Base-by-base conservation (phyloP, 2,797 vertebrate genomes). In the Mormyrus proboscirostris region DNA sequence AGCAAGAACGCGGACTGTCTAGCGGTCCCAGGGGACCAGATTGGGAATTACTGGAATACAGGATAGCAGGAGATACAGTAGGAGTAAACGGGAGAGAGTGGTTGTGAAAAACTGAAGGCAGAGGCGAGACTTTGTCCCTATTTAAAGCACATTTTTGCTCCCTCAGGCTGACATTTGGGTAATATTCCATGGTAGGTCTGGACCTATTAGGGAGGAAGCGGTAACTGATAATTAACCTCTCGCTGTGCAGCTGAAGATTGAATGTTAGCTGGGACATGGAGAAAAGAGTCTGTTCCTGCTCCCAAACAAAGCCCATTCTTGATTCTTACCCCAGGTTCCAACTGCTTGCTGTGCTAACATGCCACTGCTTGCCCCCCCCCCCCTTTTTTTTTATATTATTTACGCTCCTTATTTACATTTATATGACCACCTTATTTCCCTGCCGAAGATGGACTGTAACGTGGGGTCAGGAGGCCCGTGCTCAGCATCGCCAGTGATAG, bases 141-240 rank as follows among this genome's bases (percentile, higher is more conserved):
- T 98, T 98, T 96, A 96, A 96, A 96, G 95, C 92, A 95, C 95
- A 95, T 95, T 95, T 96, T 95, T 93, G 94, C 94, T 92, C 95
- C 95, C 95, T 95, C 91, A 92, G 95, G 69, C 69, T 38, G 29
- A 73, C 69, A 73, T 73, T 94, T 95, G 96, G 96, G 97, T 96
- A 97, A 96, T 96, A 95, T 95, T 94, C 94, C 95, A 94, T 96
- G 41, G 69, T 73, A 73, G 69, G 41, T 82, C 95, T 95, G 92
- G 92, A 96, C 95, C 96, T 96, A 96, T 95, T 96, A 94, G 95
- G 96, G 94, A 96, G 96, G 96, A 95, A 97, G 96, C 96, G 96
- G 96, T 98, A 98, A 98, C 97, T 98, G 97, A 98, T 98, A 96
- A 96, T 99, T 98, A 98, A 97, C 96, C 96, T 96, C 96, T 98